Base-by-base conservation (phyloP, 1,140 invertebrate genomes). In the Geopemphigus sp. region DNA sequence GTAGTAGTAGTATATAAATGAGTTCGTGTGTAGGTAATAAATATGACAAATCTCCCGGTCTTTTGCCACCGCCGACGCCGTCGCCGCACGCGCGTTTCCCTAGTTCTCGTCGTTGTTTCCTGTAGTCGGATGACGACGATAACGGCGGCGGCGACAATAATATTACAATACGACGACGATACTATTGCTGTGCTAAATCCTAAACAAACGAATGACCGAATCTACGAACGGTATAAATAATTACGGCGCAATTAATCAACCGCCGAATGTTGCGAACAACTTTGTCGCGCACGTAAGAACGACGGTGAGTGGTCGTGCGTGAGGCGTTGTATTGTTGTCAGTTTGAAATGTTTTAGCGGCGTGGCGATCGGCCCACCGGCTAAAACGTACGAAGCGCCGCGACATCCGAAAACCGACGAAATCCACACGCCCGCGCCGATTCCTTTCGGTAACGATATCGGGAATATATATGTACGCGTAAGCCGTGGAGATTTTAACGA, bases 31-130 rank as follows among this genome's bases (percentile, higher is more conserved):
- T 76, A 6, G n/a, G n/a, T n/a, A 59, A 14, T 19, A 57, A 59
- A 76, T 54, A 76, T 76, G 73, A 76, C 54, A 59, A 59, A 76
- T 76, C 32, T 29, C n/a, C 26, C n/a, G n/a, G n/a, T 59, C n/a
- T 59, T n/a, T 56, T n/a, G 59, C 12, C 29, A 10, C 19, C 32
- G 17, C 47, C 8, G 3, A 3, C 32, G 32, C 32, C 32, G 32
- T 39, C 32, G 3, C 8, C 32, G 47, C 39, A 45, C 39, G 39
- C 11, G 39, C n/a, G n/a, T n/a, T n/a, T n/a, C n/a, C n/a, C n/a
- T n/a, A n/a, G 39, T 11, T 45, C 11, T 32, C 2, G 17, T 17
- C 61, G 61, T 64, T 29, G 61, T 64, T 68, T 68, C 64, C 32
- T n/a, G n/a, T n/a, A n/a, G n/a, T n/a, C n/a, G n/a, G n/a, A n/a